phyloP scores from a whole-genome alignment of 2,888 invertebrate species.

The Pheosia tremula region DNA sequence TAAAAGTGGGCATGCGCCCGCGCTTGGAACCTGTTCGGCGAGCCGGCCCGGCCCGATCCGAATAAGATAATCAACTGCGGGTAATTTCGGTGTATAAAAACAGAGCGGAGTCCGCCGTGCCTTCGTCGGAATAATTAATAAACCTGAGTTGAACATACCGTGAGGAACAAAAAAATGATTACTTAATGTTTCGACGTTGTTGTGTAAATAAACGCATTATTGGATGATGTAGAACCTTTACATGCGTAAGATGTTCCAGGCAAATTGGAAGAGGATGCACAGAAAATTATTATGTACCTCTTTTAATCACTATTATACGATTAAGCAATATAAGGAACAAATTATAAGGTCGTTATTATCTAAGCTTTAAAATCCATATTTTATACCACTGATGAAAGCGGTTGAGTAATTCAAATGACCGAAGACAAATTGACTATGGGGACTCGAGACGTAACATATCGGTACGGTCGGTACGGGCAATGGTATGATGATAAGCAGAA shows the following conservation, averaged over 20 bases:
- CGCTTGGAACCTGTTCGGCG: slow-evolving; percentile 66
- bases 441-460: slow-evolving; percentile 49
- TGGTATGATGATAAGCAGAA: slow-evolving; percentile 77
- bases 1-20: slow-evolving; percentile 74
- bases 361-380: slow-evolving; percentile 10
- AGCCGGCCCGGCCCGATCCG: slow-evolving; percentile 62
- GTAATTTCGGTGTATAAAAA: slow-evolving; percentile 75
- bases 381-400: slow-evolving; percentile 56
- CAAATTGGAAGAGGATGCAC: not conserved
- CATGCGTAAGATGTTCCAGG: slow-evolving; percentile 1
- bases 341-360: not conserved
- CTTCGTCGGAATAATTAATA: slow-evolving; percentile 71
- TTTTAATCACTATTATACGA: not conserved
- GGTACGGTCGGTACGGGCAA: slow-evolving; percentile 51
- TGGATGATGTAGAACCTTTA: slow-evolving; percentile 27
- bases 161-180: slow-evolving; percentile 44
- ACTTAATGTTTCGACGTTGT: slow-evolving; percentile 45
- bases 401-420: slow-evolving; percentile 57
- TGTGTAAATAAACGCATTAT: slow-evolving; percentile 41
- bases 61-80: slow-evolving; percentile 79
- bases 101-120: slow-evolving; percentile 53
- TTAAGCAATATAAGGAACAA: not conserved
- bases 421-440: slow-evolving; percentile 72
- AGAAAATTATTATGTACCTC: not conserved
- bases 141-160: slow-evolving; percentile 54